phyloP scores from a whole-genome alignment of 2,797 vertebrate genomes.

The Coluber constrictor region DNA sequence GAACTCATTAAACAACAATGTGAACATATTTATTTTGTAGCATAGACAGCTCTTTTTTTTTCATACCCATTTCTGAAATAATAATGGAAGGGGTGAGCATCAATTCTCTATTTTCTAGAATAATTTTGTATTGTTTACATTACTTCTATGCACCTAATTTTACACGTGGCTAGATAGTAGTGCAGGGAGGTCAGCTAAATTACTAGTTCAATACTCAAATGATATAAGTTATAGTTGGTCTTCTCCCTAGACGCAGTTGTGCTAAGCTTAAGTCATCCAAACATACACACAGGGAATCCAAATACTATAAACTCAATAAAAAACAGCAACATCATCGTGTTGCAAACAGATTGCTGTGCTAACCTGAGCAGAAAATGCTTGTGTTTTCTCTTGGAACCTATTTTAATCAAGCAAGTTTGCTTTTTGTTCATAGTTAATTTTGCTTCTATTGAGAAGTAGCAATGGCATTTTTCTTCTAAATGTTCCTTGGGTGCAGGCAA shows the following conservation, averaged over 20 bases:
- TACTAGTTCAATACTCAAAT: neutral
- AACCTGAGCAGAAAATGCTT: neutral
- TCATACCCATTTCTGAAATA: neutral
- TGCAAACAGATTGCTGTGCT: neutral
- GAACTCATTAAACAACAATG: neutral
- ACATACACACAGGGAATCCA: neutral
- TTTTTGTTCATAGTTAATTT: neutral
- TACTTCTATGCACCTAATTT: neutral
- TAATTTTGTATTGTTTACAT: neutral
- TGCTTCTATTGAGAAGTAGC: neutral
- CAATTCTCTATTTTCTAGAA: neutral
- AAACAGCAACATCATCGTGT: neutral
- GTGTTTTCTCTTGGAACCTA: neutral
- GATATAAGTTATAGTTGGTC: neutral
- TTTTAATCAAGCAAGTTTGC: neutral
- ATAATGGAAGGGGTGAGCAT: neutral
- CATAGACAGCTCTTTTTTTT: neutral
- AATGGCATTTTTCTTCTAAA: neutral
- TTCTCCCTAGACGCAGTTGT: neutral
- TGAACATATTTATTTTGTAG: neutral
- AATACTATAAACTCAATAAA: neutral
- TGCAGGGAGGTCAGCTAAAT: constrained; percentile 19
- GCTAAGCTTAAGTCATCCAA: neutral
- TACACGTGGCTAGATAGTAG: neutral
- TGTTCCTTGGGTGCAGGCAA: neutral